phyloP scores from a whole-genome alignment of 2,888 invertebrate species.

The Pharmacophagus antenor region DNA sequence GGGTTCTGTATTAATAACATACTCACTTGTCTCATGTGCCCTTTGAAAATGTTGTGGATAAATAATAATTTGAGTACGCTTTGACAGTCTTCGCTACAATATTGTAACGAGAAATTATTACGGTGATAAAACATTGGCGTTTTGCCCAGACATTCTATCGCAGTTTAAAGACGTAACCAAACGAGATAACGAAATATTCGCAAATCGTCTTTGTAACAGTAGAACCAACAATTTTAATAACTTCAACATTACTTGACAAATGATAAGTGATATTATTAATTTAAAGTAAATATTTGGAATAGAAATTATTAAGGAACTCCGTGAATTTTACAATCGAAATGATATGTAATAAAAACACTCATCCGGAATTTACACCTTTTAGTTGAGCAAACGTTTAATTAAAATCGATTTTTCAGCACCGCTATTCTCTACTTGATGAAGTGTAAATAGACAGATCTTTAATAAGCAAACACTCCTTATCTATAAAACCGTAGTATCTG shows the following conservation, averaged over 20 bases:
- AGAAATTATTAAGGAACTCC: constrained; percentile 39
- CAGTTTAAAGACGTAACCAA: constrained; percentile 31
- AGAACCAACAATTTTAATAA: constrained; percentile 19
- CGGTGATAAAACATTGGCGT: constrained; percentile 38
- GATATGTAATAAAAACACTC: constrained; percentile 52
- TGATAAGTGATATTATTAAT: neutral
- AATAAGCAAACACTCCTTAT: constrained; percentile 1
- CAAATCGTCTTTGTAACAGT: constrained; percentile 26
- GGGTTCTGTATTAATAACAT: constrained; percentile 53
- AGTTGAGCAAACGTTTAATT: constrained; percentile 51
- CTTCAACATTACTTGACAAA: constrained; percentile 1
- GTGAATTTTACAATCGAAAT: constrained; percentile 44
- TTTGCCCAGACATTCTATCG: constrained; percentile 34
- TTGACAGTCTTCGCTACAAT: constrained; percentile 29
- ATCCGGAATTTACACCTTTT: constrained; percentile 50
- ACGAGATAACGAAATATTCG: constrained; percentile 27
- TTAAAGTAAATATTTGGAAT: constrained; percentile 26
- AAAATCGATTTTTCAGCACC: constrained; percentile 46
- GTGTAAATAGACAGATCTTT: constrained; percentile 40
- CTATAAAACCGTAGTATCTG: too few relatives aligned
- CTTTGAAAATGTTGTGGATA: constrained; percentile 24
- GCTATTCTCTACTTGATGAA: constrained; percentile 44
- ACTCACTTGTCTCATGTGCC: constrained; percentile 35
- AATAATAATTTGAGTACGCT: constrained; percentile 27
- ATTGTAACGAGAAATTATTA: constrained; percentile 31